phyloP scores from a whole-genome alignment of 2,888 invertebrate genomes.

The Tanytarsus gracilentus region DNA sequence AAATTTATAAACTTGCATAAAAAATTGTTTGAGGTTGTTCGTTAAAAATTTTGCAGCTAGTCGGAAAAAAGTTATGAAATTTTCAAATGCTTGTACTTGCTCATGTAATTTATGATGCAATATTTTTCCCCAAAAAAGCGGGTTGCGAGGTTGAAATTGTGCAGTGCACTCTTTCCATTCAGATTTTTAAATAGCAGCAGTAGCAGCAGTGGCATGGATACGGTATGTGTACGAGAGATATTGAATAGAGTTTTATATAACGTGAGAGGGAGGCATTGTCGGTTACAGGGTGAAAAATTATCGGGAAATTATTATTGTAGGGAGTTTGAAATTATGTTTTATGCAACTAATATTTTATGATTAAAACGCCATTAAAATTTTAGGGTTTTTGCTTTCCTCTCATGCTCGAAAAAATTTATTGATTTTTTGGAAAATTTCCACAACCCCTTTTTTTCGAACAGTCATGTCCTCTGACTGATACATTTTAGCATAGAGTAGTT shows the following conservation, averaged over 20 bases:
- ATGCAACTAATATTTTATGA: slow-evolving; percentile 29
- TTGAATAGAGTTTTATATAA: background rate
- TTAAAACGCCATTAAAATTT: slow-evolving; percentile 26
- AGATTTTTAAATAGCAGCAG: background rate
- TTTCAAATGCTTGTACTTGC: slow-evolving; percentile 23
- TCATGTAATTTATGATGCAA: slow-evolving; percentile 28
- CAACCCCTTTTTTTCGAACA: background rate
- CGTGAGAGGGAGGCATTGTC: background rate
- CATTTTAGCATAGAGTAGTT: no score
- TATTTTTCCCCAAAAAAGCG: slow-evolving; percentile 8
- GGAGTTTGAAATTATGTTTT: slow-evolving; percentile 15
- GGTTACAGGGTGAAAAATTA: slow-evolving; percentile 6
- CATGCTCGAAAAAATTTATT: background rate
- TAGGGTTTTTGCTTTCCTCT: background rate
- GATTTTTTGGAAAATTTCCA: slow-evolving; percentile 2
- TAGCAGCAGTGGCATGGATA: background rate
- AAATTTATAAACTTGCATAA: background rate
- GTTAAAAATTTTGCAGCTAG: slow-evolving; percentile 1
- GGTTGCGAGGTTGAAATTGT: background rate
- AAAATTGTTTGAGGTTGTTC: background rate
- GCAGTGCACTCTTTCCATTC: background rate
- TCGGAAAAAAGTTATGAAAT: slow-evolving; percentile 22
- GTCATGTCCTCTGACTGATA: no score
- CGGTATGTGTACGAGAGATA: background rate
- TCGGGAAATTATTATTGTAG: slow-evolving; percentile 4